A percentile compares a stretch with the other conserved stretches of the same genome.
Evolutionary conservation across 2,797 vertebrate genomes (phyloP).

Genomic region (Gallinago stenura): DNA sequence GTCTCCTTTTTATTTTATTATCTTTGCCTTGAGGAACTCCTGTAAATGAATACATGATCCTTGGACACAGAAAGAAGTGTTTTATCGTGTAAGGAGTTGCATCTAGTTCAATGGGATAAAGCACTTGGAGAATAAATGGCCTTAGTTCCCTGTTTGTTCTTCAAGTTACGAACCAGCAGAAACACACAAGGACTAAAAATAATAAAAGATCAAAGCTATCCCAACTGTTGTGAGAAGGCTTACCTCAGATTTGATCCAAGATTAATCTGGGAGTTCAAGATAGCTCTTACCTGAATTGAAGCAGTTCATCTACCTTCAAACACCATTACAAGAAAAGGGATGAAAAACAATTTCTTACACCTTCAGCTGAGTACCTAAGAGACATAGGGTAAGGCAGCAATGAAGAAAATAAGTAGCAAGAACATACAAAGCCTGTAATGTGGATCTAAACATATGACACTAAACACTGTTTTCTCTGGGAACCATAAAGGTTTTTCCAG

Average conservation of each 20-base stretch:
- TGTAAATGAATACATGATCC: neutral
- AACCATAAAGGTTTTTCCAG: neutral
- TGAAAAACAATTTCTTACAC: neutral
- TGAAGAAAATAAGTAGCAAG: accelerated
- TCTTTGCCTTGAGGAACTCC: neutral
- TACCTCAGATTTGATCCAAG: neutral
- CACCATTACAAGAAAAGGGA: neutral
- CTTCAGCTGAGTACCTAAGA: neutral
- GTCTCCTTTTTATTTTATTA: neutral
- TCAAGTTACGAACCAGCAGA: neutral
- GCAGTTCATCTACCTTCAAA: neutral
- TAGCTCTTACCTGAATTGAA: neutral
- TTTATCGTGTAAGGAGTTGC: neutral
- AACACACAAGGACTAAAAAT: neutral
- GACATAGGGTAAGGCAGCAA: neutral
- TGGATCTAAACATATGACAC: neutral
- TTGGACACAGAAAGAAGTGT: neutral
- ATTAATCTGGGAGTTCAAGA: neutral
- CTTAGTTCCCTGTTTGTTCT: neutral
- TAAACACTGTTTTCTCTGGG: neutral
- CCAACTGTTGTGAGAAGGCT: neutral
- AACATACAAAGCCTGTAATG: neutral
- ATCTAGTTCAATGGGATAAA: neutral
- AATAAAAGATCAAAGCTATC: neutral
- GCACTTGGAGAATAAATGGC: neutral